Evolutionary conservation across 2,888 invertebrate genomes (phyloP).

Genomic region (Subacronicta megacephala): DNA sequence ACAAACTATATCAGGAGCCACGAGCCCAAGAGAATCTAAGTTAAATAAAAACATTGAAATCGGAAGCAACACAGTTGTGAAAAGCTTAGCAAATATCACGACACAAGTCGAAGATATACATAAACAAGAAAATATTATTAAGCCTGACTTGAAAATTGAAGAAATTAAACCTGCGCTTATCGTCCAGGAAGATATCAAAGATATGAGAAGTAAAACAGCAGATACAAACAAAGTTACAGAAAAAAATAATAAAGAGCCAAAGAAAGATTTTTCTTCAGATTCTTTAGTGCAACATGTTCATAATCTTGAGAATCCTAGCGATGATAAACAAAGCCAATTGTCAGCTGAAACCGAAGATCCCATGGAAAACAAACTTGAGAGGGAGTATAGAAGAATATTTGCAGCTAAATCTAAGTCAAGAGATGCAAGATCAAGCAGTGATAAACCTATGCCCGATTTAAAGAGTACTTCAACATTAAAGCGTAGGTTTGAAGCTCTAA

Average conservation of each 20-base stretch:
- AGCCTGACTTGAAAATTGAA: constrained; percentile 26
- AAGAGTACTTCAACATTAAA: constrained; percentile 73
- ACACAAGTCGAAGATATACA: constrained; percentile 63
- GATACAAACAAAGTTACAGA: constrained; percentile 21
- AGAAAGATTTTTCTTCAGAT: constrained; percentile 72
- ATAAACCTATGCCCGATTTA: constrained; percentile 59
- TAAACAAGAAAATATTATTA: constrained; percentile 20
- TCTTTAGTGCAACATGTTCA: constrained; percentile 78
- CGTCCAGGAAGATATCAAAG: constrained; percentile 28
- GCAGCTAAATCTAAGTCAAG: constrained; percentile 61
- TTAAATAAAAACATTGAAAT: constrained; percentile 60
- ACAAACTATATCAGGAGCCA: constrained; percentile 66
- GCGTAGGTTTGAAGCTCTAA: constrained; percentile 75
- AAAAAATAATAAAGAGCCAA: constrained; percentile 29
- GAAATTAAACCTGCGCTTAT: constrained; percentile 27
- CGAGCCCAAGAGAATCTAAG: constrained; percentile 59
- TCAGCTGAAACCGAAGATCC: constrained; percentile 59
- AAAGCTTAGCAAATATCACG: constrained; percentile 53
- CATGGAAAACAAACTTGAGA: constrained; percentile 79
- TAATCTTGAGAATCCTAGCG: constrained; percentile 73
- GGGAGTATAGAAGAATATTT: constrained; percentile 76
- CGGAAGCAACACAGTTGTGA: constrained; percentile 61
- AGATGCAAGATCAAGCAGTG: constrained; percentile 59
- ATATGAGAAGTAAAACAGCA: constrained; percentile 38
- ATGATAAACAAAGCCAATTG: constrained; percentile 61